Evolutionary conservation across 2,888 invertebrate genomes (phyloP).

Genomic region (Hypsopygia costalis): DNA sequence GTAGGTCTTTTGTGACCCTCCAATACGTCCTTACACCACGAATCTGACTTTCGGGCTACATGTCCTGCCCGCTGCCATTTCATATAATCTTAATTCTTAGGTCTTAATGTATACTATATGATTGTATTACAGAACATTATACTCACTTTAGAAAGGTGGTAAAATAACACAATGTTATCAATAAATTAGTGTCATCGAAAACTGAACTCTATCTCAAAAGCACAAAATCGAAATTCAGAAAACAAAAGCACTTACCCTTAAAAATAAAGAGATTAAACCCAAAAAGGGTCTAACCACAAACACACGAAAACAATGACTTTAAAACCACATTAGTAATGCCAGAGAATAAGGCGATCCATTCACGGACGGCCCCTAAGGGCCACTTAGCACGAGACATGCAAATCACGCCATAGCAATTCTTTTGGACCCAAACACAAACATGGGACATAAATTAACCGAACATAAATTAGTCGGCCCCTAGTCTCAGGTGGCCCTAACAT

Average conservation of each 20-base stretch:
- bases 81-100: too few relatives aligned
- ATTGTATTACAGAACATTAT: too few relatives aligned
- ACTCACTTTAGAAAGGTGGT: too few relatives aligned
- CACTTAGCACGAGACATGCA: constrained; percentile 59
- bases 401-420: constrained; percentile 65
- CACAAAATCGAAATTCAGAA: background rate
- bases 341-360: background rate
- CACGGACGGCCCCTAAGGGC: constrained; percentile 13
- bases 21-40: too few relatives aligned
- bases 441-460: constrained; percentile 53
- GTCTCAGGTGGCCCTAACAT: constrained; percentile 49
- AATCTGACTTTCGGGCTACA: too few relatives aligned
- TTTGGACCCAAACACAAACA: constrained; percentile 31
- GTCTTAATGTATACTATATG: too few relatives aligned
- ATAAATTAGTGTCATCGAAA: too few relatives aligned
- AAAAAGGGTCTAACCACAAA: constrained; percentile 7
- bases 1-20: too few relatives aligned
- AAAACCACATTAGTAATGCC: constrained; percentile 11
- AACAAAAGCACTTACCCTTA: background rate
- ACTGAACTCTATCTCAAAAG: background rate
- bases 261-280: constrained; percentile 10
- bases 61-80: too few relatives aligned
- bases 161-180: background rate
- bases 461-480: constrained; percentile 55
- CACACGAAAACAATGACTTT: constrained; percentile 13